These are phyloP conservation scores for Philaethria dido DNA, from an alignment of 2,888 invertebrate species.

Conservation along the genomic window DNA sequence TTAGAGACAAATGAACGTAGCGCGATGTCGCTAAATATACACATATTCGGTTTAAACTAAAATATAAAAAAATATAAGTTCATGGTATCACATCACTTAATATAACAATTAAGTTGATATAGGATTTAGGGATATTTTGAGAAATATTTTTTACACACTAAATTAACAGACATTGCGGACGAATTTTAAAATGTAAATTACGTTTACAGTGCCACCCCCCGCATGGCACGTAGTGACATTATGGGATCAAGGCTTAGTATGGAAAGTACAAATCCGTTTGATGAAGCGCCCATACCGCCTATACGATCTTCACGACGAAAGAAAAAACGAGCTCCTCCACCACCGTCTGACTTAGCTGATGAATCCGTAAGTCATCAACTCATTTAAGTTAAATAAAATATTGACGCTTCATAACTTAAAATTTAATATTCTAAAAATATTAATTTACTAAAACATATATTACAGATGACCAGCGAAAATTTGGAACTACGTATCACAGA, in stretches of 20 bases:
- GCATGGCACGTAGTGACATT: constrained; percentile 75
- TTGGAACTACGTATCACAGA: constrained; percentile 62
- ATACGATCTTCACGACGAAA: constrained; percentile 83
- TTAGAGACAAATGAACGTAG: no score
- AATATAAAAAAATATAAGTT: no score
- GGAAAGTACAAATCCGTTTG: constrained; percentile 85
- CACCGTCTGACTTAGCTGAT: constrained; percentile 68
- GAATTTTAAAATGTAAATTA: not conserved
- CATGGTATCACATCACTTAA: no score
- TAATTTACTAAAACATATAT: not conserved
- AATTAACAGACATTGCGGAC: not conserved
- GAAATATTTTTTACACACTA: not conserved
- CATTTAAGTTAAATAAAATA: no score
- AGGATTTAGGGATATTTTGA: no score
- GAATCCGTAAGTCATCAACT: constrained; percentile 54
- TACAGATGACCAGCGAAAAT: constrained; percentile 62
- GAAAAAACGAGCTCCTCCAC: constrained; percentile 86
- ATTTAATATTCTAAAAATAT: no score
- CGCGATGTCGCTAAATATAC: no score
- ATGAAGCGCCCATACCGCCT: constrained; percentile 74
- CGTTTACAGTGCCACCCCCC: constrained; percentile 64
- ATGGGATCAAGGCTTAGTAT: constrained; percentile 84
- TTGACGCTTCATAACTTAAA: no score
- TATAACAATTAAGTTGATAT: no score
- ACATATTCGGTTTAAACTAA: no score